Base-by-base conservation (phyloP, 2,797 vertebrate species). In the Delichon dasypus region DNA sequence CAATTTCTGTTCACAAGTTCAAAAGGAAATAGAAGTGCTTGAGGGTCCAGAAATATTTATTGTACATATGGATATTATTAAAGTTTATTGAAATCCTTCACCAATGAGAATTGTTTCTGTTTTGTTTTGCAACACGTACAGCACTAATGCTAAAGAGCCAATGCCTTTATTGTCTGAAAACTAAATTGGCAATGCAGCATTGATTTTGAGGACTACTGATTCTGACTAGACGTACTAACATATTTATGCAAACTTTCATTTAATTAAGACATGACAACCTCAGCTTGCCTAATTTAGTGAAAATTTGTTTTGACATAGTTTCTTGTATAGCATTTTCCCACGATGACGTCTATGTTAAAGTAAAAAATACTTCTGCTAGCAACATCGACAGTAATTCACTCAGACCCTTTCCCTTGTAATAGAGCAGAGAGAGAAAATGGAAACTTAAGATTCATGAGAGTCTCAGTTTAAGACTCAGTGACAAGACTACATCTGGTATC, bases 1-100 rank as follows among this genome's bases (percentile, higher is more conserved):
- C 99, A 99, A 99, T 99, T 99, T 98, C 98, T 97, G 98, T 98
- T 98, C 98, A 98, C 98, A 98, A 99, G 98, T 99, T 99, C 98
- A 99, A 99, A 99, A 98, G 98, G 98, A 98, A 88, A 71, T 97
- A 97, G 97, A 97, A 97, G 97, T 90, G 97, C 98, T 98, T 96
- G 97, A 97, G 97, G 98, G 98, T 97, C 96, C 93, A 98, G 97
- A 98, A 98, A 98, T 98, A 95, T 98, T 98, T 98, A 96, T 98
- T 98, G 98, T 98, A 97, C 98, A 99, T 98, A 98, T 99, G 98
- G 98, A 98, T 97, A 97, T 96, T 96, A 97, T 98, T 98, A 98
- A 88, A 93, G 88, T 94, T 97, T 97, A 97, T 97, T 93, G 87
- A 92, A 95, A 96, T 96, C 97, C 97, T 95, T 95, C 89, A 92